Base-by-base conservation (phyloP, 2,888 invertebrate genomes). In the Drosophila paracracens region DNA sequence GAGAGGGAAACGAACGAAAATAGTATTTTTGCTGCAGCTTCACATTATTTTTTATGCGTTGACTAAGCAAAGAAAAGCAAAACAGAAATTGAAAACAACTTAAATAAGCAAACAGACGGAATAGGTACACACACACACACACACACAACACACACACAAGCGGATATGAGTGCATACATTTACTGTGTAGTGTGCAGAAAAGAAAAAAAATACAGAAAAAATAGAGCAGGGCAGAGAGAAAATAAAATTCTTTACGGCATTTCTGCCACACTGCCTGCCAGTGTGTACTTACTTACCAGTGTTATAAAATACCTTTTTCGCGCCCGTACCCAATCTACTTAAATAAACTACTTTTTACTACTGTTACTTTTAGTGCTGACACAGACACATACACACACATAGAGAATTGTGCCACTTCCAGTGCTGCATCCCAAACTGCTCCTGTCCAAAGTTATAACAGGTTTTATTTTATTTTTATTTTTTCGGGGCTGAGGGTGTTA, bases 31-130 rank as follows among this genome's bases (percentile, higher is more conserved):
- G 70, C 76, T 59, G 83, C 83, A 83, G 80, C 74, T 76, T 65
- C 66, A 65, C 78, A 80, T 83, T 83, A 83, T 86, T 85, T 88
- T 88, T 85, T 83, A 86, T 83, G 88, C 83, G 86, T 88, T 80
- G 70, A 61, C 83, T 86, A 74, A 76, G 83, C 82, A 88, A 85
- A 82, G 87, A 82, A 71, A 88, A 85, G 88, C 84, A 83, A 73
- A 83, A 76, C 85, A 75, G 78, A 82, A 79, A 85, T 83, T 85
- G 84, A 88, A 85, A 85, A 88, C 77, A 88, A 85, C 84, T 85
- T 88, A 88, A 85, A 85, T 83, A 85, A 88, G 83, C 79, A 88
- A 88, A 85, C 79, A 88, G 46, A 68, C 70, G 56, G 58, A 59
- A 35, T 35, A 50, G 31, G 50, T 46, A 69, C 31, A 38, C 61